Conservation (phyloP, 1,140 invertebrate species). For the Maniola jurtina region DNA sequence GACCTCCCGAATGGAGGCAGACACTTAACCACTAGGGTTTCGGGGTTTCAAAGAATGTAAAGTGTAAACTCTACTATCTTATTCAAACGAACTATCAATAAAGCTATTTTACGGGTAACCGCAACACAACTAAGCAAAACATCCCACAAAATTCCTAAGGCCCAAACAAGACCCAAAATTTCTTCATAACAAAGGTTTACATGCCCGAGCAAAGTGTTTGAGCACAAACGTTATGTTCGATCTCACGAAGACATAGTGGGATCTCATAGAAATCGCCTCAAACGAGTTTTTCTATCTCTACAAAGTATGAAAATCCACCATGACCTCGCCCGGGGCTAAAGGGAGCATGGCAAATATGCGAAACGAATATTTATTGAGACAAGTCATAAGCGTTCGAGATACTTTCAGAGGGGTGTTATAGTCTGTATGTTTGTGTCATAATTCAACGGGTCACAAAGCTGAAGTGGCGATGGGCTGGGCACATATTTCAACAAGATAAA, state of each 20-base stretch:
- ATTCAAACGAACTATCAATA: no score
- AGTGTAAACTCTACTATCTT: no score
- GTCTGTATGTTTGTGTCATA: not conserved
- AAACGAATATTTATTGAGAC: slow-evolving; percentile 10
- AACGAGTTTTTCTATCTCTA: slow-evolving; percentile 30
- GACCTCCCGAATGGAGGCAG: no score
- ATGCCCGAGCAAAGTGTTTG: not conserved
- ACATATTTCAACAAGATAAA: no score
- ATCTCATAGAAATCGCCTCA: slow-evolving; percentile 22
- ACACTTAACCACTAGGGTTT: no score
- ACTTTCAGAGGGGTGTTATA: no score
- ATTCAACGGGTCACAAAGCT: no score
- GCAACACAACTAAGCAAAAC: not conserved
- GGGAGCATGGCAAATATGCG: slow-evolving; percentile 29
- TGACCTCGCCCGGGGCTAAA: slow-evolving; percentile 25
- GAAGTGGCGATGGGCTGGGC: no score
- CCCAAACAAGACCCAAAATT: not conserved
- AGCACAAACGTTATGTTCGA: not conserved
- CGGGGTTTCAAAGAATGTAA: no score
- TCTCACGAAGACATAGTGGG: not conserved
- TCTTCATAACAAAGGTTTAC: slow-evolving; percentile 3
- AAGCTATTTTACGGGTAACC: no score
- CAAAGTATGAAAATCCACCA: slow-evolving; percentile 31
- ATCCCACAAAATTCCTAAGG: not conserved
- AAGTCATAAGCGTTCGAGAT: slow-evolving; percentile 4